phyloP scores from a whole-genome alignment of 1,140 invertebrate species.

The Andricus grossulariae region DNA sequence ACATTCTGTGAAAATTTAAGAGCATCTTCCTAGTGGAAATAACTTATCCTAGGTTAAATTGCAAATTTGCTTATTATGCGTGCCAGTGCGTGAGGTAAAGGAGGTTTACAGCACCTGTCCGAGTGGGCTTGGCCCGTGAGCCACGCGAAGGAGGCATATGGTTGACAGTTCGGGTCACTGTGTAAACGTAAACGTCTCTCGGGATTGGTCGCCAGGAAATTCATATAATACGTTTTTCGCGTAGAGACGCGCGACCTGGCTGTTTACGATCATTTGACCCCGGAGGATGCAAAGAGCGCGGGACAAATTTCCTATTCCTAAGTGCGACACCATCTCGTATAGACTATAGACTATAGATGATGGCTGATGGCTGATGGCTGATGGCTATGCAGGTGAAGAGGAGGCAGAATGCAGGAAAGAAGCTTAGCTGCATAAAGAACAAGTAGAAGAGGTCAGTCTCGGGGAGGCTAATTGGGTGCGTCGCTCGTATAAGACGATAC shows the following conservation, averaged over 20 bases:
- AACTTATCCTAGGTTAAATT: conserved; percentile 5
- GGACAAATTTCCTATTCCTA: conserved; percentile 31
- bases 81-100: conserved; percentile 58
- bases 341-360: too few relatives aligned
- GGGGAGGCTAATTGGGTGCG: conserved; percentile 56
- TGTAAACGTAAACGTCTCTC: conserved; percentile 35
- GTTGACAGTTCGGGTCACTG: conserved; percentile 63
- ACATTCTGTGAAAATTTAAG: conserved; percentile 1
- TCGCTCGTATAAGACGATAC: conserved; percentile 53
- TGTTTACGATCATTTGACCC: conserved; percentile 63
- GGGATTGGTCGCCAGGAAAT: conserved; percentile 60
- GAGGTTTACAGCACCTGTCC: conserved; percentile 66
- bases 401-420: conserved; percentile 50
- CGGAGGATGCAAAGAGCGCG: conserved; percentile 52
- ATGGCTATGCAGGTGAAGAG: conserved; percentile 22
- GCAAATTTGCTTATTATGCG: background rate
- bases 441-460: conserved; percentile 51
- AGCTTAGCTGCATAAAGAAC: conserved; percentile 20
- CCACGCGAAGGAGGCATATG: conserved; percentile 39
- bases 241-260: conserved; percentile 49
- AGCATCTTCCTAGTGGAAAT: background rate
- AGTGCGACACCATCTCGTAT: background rate
- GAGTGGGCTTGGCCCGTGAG: conserved; percentile 58
- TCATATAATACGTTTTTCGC: conserved; percentile 59
- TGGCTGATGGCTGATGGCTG: too few relatives aligned